phyloP scores from a whole-genome alignment of 2,113 vertebrate species.

The Leptocoma aspasia region DNA sequence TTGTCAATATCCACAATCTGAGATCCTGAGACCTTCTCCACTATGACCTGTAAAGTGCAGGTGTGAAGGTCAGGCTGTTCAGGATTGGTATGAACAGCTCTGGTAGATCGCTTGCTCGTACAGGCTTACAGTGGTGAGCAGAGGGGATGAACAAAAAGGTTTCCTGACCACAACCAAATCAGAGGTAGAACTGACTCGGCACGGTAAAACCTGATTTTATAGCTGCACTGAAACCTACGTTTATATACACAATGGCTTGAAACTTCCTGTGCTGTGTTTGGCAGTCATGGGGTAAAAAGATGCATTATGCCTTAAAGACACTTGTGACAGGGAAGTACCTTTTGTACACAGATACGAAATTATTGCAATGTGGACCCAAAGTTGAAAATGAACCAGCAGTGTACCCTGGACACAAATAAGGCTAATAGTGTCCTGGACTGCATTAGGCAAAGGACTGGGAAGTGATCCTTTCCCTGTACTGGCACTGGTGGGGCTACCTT shows the following conservation, averaged over 20 bases:
- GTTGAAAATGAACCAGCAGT: neutral
- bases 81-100: neutral
- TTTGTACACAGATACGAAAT: fast-evolving
- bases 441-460: neutral
- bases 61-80: neutral
- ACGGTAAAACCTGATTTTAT: neutral
- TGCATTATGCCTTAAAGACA: neutral
- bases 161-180: neutral
- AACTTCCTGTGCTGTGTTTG: neutral
- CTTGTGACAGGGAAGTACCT: neutral
- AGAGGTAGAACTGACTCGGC: neutral
- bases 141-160: neutral
- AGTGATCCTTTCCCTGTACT: neutral
- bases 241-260: neutral
- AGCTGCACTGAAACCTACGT: neutral
- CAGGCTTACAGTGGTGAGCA: neutral
- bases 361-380: no score
- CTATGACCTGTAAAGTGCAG: conserved; percentile 85
- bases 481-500: neutral
- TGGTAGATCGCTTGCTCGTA: neutral
- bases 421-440: neutral
- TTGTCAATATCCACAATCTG: conserved; percentile 99
- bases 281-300: neutral
- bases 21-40: conserved; percentile 97
- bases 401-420: neutral